Evolutionary conservation across 2,797 vertebrate genomes (phyloP), one percentile per base, ranked within the genome.

Genomic region (Calcarius lapponicus): DNA sequence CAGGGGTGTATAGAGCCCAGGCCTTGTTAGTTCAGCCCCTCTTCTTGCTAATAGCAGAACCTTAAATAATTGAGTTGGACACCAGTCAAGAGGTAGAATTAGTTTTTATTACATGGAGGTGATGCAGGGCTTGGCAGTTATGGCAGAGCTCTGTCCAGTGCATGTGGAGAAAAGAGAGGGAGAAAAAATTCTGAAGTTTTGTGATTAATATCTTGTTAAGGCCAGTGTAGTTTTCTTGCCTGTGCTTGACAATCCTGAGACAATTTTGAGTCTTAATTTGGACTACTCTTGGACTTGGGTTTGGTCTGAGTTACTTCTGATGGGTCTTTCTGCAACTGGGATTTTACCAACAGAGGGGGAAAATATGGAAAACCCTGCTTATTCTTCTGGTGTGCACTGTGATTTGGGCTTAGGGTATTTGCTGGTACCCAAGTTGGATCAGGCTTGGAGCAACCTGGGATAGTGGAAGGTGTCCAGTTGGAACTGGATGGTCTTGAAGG

Each of bases 281-380:
- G 17, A 16, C 10, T 34, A 1, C 21, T 26, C 13, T 74, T 40
- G 40, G 25, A 4, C 18, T 80, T n/a, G 32, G 20, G 17, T 79
- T 94, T 93, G 66, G 21, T 36, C 38, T 36, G 43, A 86, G 29
- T 34, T 92, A 2, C 28, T 54, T 32, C 40, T 64, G 34, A 17
- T 6, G 21, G 70, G 11, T 84, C 22, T 69, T 80, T 53, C 19
- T 79, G 32, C 56, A 64, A 2, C n/a, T 25, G 9, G 13, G 26
- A 28, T 75, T 48, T 64, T 67, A 17, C 2, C 9, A 64, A 24
- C 21, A 11, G 0, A 6, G 28, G 3, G 19, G 1, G 0, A 12
- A 29, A 88, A 73, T 32, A 20, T 5, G 14, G 31, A 11, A 57
- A 36, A 29, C 58, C 22, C 29, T 74, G 48, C 18, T 70, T 6